Evolutionary conservation across 2,888 invertebrate genomes (phyloP).

Genomic region (Empis stercorea): DNA sequence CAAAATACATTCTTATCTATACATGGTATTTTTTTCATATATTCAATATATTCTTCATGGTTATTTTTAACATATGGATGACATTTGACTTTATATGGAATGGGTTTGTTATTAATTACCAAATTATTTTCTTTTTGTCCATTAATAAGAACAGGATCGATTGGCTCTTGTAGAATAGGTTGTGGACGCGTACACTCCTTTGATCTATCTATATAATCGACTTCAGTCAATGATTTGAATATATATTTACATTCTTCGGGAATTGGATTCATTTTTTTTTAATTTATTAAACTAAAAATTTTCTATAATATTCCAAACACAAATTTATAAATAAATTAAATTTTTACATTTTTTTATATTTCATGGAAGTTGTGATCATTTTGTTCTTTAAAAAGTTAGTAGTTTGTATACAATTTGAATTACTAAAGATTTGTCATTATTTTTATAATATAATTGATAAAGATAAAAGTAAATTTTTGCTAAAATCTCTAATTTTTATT

Average conservation of each 20-base stretch:
- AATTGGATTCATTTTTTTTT: slow-evolving; percentile 5
- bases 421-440: too few relatives aligned
- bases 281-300: too few relatives aligned
- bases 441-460: too few relatives aligned
- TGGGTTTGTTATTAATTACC: slow-evolving; percentile 5
- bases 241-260: slow-evolving; percentile 4
- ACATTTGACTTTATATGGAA: neutral
- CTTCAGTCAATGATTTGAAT: neutral
- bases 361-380: too few relatives aligned
- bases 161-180: neutral
- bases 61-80: slow-evolving; percentile 2
- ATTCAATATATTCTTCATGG: slow-evolving; percentile 7
- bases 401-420: too few relatives aligned
- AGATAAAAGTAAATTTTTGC: too few relatives aligned
- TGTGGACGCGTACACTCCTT: neutral
- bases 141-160: slow-evolving; percentile 5
- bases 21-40: slow-evolving; percentile 1
- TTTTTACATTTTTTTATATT: too few relatives aligned
- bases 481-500: too few relatives aligned
- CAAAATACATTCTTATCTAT: neutral
- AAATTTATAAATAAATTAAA: too few relatives aligned
- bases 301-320: too few relatives aligned
- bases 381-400: too few relatives aligned
- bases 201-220: too few relatives aligned
- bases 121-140: slow-evolving; percentile 8